Conservation (phyloP, 2,797 vertebrate species). For the Florisuga fusca region DNA sequence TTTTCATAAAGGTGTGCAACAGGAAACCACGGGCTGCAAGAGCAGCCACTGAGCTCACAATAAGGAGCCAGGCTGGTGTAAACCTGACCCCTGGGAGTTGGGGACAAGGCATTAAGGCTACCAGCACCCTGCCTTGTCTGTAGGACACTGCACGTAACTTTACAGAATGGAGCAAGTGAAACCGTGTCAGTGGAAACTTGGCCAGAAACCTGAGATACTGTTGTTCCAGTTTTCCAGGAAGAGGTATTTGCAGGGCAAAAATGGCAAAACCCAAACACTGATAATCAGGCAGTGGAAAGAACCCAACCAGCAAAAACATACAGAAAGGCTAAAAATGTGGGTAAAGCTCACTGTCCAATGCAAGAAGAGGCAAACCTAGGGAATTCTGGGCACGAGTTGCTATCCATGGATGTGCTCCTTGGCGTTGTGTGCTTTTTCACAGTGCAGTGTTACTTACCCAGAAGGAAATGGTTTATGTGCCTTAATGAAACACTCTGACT, state of each 20-base stretch:
- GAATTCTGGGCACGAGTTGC: fast-evolving
- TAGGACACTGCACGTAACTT: neutral
- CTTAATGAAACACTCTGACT: neutral
- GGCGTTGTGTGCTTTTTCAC: neutral
- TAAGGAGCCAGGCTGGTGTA: neutral
- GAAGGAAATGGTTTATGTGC: neutral
- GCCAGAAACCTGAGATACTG: neutral
- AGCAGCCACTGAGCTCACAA: fast-evolving
- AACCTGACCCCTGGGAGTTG: neutral
- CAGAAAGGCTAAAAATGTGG: neutral
- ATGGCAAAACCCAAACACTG: fast-evolving
- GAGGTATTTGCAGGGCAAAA: neutral
- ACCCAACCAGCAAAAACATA: fast-evolving
- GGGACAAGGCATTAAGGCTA: neutral
- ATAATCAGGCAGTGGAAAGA: neutral
- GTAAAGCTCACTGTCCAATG: neutral
- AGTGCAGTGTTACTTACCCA: neutral
- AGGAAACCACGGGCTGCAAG: neutral
- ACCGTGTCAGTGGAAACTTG: neutral
- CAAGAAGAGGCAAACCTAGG: neutral
- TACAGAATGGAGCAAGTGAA: neutral
- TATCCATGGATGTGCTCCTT: neutral
- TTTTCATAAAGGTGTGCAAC: neutral
- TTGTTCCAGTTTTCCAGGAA: neutral
- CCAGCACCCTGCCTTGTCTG: neutral